These are phyloP conservation scores for Myotis myotis DNA, from an alignment of 2,797 vertebrate species.

Conservation along the genomic window DNA sequence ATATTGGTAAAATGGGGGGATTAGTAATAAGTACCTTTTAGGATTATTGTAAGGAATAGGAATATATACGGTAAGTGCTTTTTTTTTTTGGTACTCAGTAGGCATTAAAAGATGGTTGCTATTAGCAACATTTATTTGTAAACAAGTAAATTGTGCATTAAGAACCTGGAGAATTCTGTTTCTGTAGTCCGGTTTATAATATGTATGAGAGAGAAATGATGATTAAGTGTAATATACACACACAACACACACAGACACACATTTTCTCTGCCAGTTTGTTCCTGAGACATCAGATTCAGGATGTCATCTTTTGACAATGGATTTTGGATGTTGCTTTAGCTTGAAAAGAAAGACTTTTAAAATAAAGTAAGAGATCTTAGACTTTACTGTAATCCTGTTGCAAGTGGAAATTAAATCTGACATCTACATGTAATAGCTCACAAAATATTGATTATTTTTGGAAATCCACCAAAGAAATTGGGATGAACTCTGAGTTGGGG, in stretches of 20 bases:
- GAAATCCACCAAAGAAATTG: background rate
- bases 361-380: background rate
- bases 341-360: constrained; percentile 33
- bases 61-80: background rate
- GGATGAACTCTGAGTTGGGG: constrained; percentile 1
- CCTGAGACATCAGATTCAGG: background rate
- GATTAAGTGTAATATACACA: background rate
- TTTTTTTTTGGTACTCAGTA: background rate
- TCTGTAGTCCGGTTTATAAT: background rate
- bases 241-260: background rate
- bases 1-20: background rate
- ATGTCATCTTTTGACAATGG: background rate
- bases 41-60: background rate
- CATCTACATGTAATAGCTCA: background rate
- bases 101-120: background rate
- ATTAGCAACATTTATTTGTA: background rate
- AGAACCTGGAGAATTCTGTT: background rate
- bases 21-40: background rate
- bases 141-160: background rate
- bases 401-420: constrained; percentile 9
- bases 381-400: background rate
- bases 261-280: background rate
- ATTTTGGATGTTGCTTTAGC: background rate
- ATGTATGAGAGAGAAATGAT: background rate
- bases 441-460: background rate